A percentile compares a stretch with the other conserved stretches of the same genome.
Evolutionary conservation across 2,888 invertebrate species (phyloP).

Genomic region (Tridacna gigas): DNA sequence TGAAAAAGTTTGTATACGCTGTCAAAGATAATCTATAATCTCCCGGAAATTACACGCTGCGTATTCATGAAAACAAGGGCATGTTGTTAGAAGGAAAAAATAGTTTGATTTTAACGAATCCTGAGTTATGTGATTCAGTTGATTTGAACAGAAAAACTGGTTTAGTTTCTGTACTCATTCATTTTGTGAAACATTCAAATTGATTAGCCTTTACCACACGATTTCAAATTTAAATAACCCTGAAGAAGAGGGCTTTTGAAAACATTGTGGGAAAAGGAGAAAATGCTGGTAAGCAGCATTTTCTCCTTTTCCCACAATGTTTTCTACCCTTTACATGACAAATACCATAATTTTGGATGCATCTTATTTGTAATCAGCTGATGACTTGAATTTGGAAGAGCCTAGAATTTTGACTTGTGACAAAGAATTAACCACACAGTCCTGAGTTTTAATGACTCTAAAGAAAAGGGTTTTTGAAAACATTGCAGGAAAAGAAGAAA

Average conservation of each 20-base stretch:
- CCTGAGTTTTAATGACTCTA: too few relatives aligned
- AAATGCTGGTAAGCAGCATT: background rate
- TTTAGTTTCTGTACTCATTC: background rate
- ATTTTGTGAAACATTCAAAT: background rate
- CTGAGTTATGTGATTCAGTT: slow-evolving; percentile 16
- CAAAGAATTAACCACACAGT: too few relatives aligned
- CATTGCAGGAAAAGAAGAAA: too few relatives aligned
- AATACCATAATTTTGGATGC: too few relatives aligned
- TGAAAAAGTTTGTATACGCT: slow-evolving; percentile 18
- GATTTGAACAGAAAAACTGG: background rate
- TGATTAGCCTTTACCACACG: background rate
- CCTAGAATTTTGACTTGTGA: too few relatives aligned
- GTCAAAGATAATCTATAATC: slow-evolving; percentile 24
- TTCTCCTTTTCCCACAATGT: background rate
- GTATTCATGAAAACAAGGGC: slow-evolving; percentile 9
- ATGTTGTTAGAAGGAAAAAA: slow-evolving; percentile 4
- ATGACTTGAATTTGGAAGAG: too few relatives aligned
- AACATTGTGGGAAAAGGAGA: background rate
- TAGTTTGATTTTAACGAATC: slow-evolving; percentile 19
- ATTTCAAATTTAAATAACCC: background rate
- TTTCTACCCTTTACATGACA: background rate
- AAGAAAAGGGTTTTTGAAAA: too few relatives aligned
- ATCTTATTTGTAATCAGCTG: too few relatives aligned
- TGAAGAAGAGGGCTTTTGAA: background rate
- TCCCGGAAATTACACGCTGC: slow-evolving; percentile 26